A percentile compares a stretch with the other conserved stretches of the same genome.
Evolutionary conservation across 2,113 vertebrate species (phyloP).

Genomic region (Elgaria multicarinata): DNA sequence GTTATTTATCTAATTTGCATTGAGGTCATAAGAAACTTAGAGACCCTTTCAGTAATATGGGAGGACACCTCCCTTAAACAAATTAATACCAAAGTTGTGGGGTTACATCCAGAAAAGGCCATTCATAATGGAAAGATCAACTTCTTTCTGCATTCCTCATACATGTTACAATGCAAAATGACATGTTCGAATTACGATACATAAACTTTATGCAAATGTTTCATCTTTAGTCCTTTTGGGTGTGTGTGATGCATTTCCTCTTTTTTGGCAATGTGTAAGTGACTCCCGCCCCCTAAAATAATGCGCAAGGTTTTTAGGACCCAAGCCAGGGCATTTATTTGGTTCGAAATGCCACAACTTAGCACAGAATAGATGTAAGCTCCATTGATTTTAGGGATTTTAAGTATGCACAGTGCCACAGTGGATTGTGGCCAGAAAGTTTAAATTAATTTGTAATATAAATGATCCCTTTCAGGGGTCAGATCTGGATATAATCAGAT

Average conservation of each 20-base stretch:
- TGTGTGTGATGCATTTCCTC: neutral
- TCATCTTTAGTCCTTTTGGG: neutral
- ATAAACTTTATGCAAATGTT: neutral
- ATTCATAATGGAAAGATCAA: too few relatives aligned
- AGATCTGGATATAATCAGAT: slow-evolving; percentile 36
- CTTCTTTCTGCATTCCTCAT: too few relatives aligned
- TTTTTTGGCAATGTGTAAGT: neutral
- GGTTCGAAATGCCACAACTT: neutral
- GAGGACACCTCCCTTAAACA: too few relatives aligned
- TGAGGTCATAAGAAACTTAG: too few relatives aligned
- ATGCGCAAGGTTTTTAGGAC: neutral
- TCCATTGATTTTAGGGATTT: neutral
- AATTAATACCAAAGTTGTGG: too few relatives aligned
- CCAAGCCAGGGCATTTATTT: neutral
- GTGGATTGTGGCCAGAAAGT: neutral
- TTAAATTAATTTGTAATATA: slow-evolving; percentile 46
- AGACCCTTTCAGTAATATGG: too few relatives aligned
- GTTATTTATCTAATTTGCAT: too few relatives aligned
- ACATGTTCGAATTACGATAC: too few relatives aligned
- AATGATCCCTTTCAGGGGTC: neutral
- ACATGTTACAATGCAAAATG: too few relatives aligned
- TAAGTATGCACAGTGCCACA: neutral
- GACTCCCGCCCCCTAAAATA: neutral
- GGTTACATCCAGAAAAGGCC: too few relatives aligned
- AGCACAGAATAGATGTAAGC: neutral